Evolutionary conservation across 2,797 vertebrate species (phyloP).

Genomic region (Phoebastria nigripes): DNA sequence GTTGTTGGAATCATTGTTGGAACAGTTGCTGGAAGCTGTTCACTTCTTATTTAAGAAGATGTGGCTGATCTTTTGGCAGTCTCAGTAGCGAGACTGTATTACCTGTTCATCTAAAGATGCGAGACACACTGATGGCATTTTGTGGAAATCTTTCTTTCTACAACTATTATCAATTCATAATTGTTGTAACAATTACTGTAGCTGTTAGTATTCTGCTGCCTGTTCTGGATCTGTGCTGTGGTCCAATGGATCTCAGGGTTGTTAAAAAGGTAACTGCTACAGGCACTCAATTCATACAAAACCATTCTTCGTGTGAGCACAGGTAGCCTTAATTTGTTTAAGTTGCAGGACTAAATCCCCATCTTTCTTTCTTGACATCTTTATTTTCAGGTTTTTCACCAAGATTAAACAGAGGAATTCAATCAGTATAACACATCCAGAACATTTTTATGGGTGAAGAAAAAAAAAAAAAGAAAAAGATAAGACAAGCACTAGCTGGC

Average conservation of each 20-base stretch:
- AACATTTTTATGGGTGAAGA: not conserved
- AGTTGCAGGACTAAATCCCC: not conserved
- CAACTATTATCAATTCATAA: not conserved
- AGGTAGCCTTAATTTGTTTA: not conserved
- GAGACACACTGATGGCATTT: not conserved
- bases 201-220: slow-evolving; percentile 4
- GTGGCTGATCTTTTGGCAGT: not conserved
- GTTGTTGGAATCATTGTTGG: slow-evolving; percentile 15
- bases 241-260: not conserved
- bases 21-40: slow-evolving; percentile 33
- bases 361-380: slow-evolving; percentile 31
- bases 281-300: not conserved
- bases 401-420: slow-evolving; percentile 11
- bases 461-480: not conserved
- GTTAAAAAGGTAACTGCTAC: not conserved
- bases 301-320: not conserved
- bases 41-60: not conserved
- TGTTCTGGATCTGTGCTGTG: slow-evolving; percentile 46
- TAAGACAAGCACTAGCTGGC: not conserved
- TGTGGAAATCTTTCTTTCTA: slow-evolving; percentile 3
- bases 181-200: not conserved
- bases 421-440: not conserved
- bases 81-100: not conserved
- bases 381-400: slow-evolving; percentile 36
- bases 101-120: not conserved